Evolutionary conservation across 1,140 invertebrate species (phyloP).

Genomic region (Euborellia annulipes): DNA sequence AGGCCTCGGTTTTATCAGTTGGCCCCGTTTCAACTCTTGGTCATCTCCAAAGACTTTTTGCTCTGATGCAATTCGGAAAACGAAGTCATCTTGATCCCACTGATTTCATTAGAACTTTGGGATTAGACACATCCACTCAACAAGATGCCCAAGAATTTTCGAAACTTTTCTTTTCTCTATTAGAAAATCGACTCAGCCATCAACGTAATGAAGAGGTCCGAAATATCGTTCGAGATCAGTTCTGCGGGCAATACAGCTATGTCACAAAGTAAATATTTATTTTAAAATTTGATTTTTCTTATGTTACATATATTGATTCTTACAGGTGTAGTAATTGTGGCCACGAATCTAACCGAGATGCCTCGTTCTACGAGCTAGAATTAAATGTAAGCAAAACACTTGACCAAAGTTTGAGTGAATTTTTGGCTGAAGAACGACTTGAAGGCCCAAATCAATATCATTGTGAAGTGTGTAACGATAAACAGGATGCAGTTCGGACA

Average conservation of each 20-base stretch:
- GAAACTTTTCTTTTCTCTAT: slow-evolving; percentile 45
- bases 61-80: slow-evolving; percentile 43
- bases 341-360: slow-evolving; percentile 36
- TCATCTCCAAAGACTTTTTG: slow-evolving; percentile 51
- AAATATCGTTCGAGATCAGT: slow-evolving; percentile 40
- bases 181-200: slow-evolving; percentile 37
- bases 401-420: slow-evolving; percentile 42
- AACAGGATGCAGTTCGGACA: slow-evolving; percentile 43
- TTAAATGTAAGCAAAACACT: slow-evolving; percentile 44
- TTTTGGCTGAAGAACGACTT: slow-evolving; percentile 44
- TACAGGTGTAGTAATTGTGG: slow-evolving; percentile 42
- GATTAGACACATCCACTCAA: slow-evolving; percentile 43
- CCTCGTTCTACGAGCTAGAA: slow-evolving; percentile 50
- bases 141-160: slow-evolving; percentile 62
- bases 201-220: slow-evolving; percentile 27
- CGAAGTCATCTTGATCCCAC: slow-evolving; percentile 42
- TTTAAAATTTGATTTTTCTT: slow-evolving; percentile 10
- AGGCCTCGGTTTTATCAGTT: slow-evolving; percentile 21
- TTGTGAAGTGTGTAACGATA: slow-evolving; percentile 40
- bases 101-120: slow-evolving; percentile 42
- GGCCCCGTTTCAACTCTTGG: slow-evolving; percentile 32
- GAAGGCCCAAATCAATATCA: slow-evolving; percentile 50
- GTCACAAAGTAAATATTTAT: slow-evolving; percentile 36
- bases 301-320: slow-evolving; percentile 14
- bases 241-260: slow-evolving; percentile 46